Percentiles rank a stretch among this genome's conserved stretches.
These are phyloP conservation scores for Dione juno DNA, from an alignment of 2,888 invertebrate species.

Conservation along the genomic window DNA sequence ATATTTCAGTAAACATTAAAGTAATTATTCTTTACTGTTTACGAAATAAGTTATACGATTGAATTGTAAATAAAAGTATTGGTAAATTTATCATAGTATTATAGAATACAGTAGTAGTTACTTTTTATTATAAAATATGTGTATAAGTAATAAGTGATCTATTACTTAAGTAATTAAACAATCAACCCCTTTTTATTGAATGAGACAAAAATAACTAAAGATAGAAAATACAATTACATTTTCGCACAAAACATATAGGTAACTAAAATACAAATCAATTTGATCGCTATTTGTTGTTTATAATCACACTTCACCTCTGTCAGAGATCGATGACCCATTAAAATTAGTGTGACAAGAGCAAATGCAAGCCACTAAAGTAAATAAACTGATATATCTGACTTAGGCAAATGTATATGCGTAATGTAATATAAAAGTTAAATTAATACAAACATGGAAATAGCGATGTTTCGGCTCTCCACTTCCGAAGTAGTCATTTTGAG, in stretches of 20 bases:
- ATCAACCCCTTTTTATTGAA: too few species aligned
- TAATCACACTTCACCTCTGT: constrained; percentile 7
- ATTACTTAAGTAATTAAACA: too few species aligned
- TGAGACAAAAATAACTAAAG: neutral
- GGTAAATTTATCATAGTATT: too few species aligned
- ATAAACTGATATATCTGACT: constrained; percentile 30
- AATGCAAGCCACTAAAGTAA: constrained; percentile 28
- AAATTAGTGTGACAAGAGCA: constrained; percentile 22
- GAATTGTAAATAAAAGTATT: too few species aligned
- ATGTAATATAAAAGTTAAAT: constrained; percentile 43
- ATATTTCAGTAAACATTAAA: neutral
- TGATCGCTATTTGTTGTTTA: constrained; percentile 12
- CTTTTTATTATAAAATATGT: too few species aligned
- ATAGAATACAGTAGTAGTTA: too few species aligned
- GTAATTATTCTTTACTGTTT: neutral
- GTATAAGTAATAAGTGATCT: too few species aligned
- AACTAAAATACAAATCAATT: neutral
- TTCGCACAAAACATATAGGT: constrained; percentile 1
- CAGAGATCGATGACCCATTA: constrained; percentile 36
- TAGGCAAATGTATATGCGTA: constrained; percentile 25
- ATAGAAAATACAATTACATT: constrained; percentile 14
- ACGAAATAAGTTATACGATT: too few species aligned
- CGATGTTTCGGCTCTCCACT: constrained; percentile 77
- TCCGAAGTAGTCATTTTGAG: constrained; percentile 76
- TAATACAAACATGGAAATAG: constrained; percentile 76